Evolutionary conservation across 2,113 vertebrate genomes (phyloP).

Genomic region (Rhipidura dahli): DNA sequence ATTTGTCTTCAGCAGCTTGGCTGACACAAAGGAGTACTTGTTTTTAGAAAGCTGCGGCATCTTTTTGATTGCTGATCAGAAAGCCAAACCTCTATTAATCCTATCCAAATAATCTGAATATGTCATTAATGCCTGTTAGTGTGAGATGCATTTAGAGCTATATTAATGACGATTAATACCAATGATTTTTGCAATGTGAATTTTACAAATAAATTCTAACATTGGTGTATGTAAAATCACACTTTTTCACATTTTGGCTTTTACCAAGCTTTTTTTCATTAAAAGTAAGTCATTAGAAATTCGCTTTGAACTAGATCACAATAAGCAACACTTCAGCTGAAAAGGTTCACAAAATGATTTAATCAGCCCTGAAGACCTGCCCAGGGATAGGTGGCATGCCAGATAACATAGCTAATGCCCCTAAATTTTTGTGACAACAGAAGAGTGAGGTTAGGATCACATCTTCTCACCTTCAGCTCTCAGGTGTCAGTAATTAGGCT

Average conservation of each 20-base stretch:
- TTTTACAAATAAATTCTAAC: background rate
- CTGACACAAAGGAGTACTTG: background rate
- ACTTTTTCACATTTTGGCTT: background rate
- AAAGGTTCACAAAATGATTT: background rate
- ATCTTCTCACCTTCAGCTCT: background rate
- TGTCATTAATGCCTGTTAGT: background rate
- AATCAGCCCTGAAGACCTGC: background rate
- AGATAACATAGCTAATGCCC: background rate
- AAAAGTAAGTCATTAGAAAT: background rate
- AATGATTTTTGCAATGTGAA: background rate
- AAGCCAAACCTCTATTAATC: background rate
- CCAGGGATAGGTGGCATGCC: background rate
- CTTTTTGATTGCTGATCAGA: background rate
- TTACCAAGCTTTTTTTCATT: background rate
- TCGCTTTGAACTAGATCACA: background rate
- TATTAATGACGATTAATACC: background rate
- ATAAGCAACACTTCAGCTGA: background rate
- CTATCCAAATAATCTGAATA: background rate
- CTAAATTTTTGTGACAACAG: background rate
- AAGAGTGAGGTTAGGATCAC: background rate
- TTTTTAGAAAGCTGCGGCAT: background rate
- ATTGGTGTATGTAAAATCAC: background rate
- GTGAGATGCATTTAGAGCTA: background rate
- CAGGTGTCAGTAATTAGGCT: background rate
- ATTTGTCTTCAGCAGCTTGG: background rate